Conservation (phyloP, 2,113 vertebrate species). For the Hippocampus mohnikei region DNA sequence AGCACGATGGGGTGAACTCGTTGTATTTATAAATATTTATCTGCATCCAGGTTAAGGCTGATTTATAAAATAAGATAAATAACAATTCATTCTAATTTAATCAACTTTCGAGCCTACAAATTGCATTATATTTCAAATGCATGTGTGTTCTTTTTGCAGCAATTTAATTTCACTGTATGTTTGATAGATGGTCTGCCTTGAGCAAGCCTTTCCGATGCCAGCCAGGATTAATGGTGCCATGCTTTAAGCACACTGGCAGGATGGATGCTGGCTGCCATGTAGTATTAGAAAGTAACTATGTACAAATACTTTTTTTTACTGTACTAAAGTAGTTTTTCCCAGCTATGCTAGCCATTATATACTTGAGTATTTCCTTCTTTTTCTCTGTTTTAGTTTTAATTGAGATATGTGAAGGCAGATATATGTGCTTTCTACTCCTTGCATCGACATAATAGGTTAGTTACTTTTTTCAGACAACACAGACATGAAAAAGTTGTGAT, state of each 20-base stretch:
- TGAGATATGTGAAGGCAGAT: no score
- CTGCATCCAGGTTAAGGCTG: not conserved
- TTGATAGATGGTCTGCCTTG: not conserved
- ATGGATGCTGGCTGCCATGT: not conserved
- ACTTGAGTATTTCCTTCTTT: no score
- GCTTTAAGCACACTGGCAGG: constrained; percentile 18
- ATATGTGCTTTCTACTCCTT: no score
- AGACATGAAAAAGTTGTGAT: no score
- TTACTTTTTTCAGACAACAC: no score
- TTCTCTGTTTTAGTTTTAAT: no score
- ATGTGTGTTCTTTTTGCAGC: not conserved
- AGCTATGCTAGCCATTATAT: no score
- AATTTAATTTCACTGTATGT: not conserved
- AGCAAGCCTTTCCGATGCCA: not conserved
- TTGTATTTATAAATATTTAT: not conserved
- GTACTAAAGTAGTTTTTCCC: no score
- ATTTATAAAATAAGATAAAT: no score
- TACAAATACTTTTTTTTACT: no score
- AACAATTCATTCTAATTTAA: not conserved
- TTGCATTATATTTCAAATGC: not conserved
- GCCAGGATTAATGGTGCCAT: not conserved
- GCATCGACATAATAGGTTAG: no score
- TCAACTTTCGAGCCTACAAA: not conserved
- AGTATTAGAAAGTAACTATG: not conserved
- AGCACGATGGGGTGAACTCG: no score